Base-by-base conservation (phyloP, 2,113 vertebrate genomes). In the Larimichthys crocea region DNA sequence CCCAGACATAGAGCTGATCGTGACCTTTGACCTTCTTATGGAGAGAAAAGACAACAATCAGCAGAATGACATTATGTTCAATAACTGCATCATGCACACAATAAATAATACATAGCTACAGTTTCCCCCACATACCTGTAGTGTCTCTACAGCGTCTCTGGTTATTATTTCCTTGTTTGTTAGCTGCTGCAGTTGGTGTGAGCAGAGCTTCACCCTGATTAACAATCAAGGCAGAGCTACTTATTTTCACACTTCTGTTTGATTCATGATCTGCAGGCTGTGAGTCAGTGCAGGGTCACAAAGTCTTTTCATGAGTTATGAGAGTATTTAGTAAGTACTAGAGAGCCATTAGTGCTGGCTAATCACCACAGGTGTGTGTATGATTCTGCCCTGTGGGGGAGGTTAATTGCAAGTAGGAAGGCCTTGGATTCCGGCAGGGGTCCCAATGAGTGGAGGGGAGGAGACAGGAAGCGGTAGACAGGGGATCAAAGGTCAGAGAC, bases 331-430 rank as follows among this genome's bases (percentile, higher is more conserved):
- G 85, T 75, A 76, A 76, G 20, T 87, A 86, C 82, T 80, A 89
- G 76, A 86, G 79, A 83, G 79, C 84, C 62, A 92, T 92, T 89
- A 89, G 87, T n/a, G 50, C 72, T 26, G 82, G 81, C 85, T 89
- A 88, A 92, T 92, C 87, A 92, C 87, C 83, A 59, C 78, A 86
- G 79, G 83, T 86, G 86, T 89, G 78, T 84, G 80, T 69, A 74
- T 75, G 80, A 71, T 66, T 60, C 53, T 78, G 82, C 80, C 76
- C 83, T 81, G 86, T 87, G 86, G 89, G 78, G 69, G 87, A 92
- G 93, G 93, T 94, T 94, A 94, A 93, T 94, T 94, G 89, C 87
- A 84, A 82, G 85, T 74, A 83, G 79, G 91, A 89, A 90, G 81
- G 88, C 80, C 87, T 77, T 49, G 17, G 74, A 86, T 79, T 80